phyloP scores from a whole-genome alignment of 2,113 vertebrate genomes.

The Pitta sordida region DNA sequence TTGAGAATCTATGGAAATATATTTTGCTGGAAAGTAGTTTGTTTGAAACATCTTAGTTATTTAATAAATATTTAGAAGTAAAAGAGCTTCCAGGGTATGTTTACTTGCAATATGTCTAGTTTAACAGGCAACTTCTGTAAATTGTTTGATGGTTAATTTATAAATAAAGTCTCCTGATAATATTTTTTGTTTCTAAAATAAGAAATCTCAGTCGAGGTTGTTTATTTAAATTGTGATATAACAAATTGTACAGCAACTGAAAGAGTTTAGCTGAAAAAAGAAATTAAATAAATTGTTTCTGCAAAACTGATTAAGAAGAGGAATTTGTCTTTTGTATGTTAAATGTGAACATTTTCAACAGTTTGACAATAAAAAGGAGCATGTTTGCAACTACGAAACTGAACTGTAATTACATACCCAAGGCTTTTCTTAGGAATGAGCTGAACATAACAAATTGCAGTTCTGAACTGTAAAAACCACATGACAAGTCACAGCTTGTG shows the following conservation, averaged over 20 bases:
- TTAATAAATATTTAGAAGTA: constrained; percentile 8
- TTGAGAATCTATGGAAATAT: neutral
- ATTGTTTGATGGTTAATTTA: neutral
- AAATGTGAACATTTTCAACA: neutral
- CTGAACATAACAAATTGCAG: neutral
- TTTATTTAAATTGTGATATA: neutral
- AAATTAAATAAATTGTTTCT: neutral
- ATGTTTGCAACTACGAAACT: neutral
- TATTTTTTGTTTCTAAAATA: constrained; percentile 26
- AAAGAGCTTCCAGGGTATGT: neutral
- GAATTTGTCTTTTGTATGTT: neutral
- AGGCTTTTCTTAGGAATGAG: neutral
- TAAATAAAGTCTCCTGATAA: neutral
- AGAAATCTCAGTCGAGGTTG: neutral
- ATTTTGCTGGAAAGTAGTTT: neutral
- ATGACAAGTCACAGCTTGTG: neutral
- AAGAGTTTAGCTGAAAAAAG: neutral
- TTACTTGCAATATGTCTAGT: neutral
- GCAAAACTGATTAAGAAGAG: neutral
- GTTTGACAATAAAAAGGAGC: neutral
- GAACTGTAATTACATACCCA: neutral
- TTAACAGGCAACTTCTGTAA: neutral
- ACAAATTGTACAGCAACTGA: neutral
- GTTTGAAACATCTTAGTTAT: neutral
- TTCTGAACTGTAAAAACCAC: neutral